Conservation (phyloP, 2,113 vertebrate species). For the Pelobates fuscus region DNA sequence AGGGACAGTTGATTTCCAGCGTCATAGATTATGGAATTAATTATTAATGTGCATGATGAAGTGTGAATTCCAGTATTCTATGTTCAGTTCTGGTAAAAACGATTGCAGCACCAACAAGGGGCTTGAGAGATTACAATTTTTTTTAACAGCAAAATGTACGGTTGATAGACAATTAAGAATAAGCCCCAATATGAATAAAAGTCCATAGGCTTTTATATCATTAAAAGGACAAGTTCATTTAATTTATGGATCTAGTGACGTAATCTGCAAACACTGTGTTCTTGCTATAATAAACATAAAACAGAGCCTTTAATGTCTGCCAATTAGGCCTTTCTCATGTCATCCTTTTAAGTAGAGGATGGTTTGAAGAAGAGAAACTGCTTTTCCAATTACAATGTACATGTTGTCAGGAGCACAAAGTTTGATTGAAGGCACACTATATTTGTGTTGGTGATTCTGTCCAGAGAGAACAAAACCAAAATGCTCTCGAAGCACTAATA, state of each 20-base stretch:
- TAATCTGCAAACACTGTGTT: neutral
- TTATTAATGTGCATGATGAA: too few relatives aligned
- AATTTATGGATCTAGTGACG: neutral
- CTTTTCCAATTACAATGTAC: neutral
- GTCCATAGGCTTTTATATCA: too few relatives aligned
- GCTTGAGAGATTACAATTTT: too few relatives aligned
- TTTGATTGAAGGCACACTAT: neutral
- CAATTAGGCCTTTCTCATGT: neutral
- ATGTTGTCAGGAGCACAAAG: neutral
- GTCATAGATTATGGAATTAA: too few relatives aligned
- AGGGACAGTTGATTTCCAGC: too few relatives aligned
- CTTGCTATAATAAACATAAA: too few relatives aligned
- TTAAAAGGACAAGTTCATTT: neutral
- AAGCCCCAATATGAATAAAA: too few relatives aligned
- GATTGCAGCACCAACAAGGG: too few relatives aligned
- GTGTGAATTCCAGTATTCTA: too few relatives aligned
- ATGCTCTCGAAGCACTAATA: neutral
- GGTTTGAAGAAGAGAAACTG: neutral
- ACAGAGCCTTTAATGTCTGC: neutral
- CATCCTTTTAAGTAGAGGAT: neutral
- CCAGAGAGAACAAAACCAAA: neutral
- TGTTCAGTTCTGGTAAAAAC: too few relatives aligned
- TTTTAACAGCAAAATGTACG: too few relatives aligned
- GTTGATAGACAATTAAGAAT: too few relatives aligned
- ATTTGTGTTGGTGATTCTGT: neutral